These are phyloP conservation scores for Dexiosoma caninum DNA, from an alignment of 2,888 invertebrate species.

Conservation along the genomic window DNA sequence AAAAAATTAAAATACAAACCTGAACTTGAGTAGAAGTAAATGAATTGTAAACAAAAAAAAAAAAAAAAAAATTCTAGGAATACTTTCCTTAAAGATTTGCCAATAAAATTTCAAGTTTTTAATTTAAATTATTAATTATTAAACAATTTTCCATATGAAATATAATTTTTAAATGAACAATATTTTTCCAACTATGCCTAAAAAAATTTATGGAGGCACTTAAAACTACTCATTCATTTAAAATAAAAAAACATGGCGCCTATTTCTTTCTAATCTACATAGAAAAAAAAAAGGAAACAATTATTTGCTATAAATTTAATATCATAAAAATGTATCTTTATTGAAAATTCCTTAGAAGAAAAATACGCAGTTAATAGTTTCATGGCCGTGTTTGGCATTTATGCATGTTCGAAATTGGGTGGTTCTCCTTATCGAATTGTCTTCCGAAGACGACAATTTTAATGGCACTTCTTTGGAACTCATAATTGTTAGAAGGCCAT, in stretches of 20 bases:
- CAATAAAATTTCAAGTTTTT: no score
- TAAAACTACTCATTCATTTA: background rate
- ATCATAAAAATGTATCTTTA: constrained; percentile 18
- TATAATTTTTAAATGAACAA: no score
- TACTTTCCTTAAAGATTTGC: no score
- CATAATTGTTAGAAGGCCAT: constrained; percentile 9
- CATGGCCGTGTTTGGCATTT: background rate
- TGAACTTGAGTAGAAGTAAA: no score
- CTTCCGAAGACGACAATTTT: constrained; percentile 23
- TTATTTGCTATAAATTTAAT: constrained; percentile 5
- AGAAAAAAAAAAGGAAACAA: background rate
- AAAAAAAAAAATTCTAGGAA: no score
- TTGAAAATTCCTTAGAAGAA: background rate
- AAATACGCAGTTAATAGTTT: constrained; percentile 2
- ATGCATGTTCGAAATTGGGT: background rate
- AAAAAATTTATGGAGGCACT: background rate
- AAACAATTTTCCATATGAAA: no score
- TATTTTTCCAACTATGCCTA: no score
- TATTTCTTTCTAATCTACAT: background rate
- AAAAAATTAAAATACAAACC: no score
- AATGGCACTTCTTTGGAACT: constrained; percentile 1
- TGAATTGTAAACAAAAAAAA: no score
- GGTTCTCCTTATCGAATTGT: background rate
- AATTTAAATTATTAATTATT: no score
- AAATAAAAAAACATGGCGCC: constrained; percentile 23